Percentiles rank a stretch among this genome's conserved stretches.
These are phyloP conservation scores for Hyposmocoma kahamanoa DNA, from an alignment of 1,140 invertebrate species.

Conservation along the genomic window DNA sequence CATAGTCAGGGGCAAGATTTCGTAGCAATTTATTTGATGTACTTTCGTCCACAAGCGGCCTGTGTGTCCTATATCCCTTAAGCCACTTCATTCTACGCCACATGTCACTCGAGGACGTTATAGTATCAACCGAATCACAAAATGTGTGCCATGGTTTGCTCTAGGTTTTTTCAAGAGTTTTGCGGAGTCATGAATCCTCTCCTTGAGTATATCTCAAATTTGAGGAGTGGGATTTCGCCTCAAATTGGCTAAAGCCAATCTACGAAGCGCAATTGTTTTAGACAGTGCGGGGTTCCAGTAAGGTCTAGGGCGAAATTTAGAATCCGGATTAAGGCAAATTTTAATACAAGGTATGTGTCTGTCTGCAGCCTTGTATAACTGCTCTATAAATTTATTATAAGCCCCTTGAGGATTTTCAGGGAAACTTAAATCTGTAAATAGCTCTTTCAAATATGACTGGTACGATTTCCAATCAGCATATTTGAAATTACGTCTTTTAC, in stretches of 20 bases:
- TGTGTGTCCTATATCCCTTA: background rate
- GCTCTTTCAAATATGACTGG: background rate
- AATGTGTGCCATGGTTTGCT: background rate
- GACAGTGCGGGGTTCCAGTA: background rate
- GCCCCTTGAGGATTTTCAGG: background rate
- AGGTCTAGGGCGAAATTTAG: background rate
- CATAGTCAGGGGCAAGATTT: constrained; percentile 20
- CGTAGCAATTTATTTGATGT: constrained; percentile 10
- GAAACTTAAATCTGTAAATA: background rate
- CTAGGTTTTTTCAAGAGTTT: background rate
- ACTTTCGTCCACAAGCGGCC: background rate
- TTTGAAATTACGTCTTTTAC: background rate
- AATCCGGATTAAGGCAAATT: background rate
- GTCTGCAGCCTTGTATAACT: background rate
- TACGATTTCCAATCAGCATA: background rate
- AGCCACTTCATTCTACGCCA: constrained; percentile 4
- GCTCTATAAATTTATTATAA: background rate
- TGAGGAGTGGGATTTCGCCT: background rate
- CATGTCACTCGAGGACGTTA: background rate
- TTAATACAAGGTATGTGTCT: background rate
- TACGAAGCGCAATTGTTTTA: background rate
- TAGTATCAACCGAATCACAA: background rate
- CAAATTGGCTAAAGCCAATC: background rate
- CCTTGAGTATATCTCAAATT: background rate
- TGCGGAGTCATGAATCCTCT: background rate